A percentile compares a stretch with the other conserved stretches of the same genome.
Evolutionary conservation across 2,113 vertebrate species (phyloP).

Genomic region (Ornithorhynchus anatinus): DNA sequence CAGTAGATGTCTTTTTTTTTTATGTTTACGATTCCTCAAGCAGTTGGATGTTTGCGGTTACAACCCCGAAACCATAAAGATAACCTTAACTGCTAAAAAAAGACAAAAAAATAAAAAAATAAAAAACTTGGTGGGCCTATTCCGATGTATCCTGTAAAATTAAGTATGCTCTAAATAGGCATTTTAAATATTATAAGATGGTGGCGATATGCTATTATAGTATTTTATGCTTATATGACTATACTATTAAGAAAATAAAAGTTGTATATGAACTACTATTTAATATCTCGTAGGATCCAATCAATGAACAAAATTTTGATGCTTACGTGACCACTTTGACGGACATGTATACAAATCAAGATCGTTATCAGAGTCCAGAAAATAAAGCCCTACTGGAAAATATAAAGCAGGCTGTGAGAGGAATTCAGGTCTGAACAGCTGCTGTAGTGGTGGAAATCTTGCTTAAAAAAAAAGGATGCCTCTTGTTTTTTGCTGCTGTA

Average conservation of each 20-base stretch:
- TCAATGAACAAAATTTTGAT: constrained; percentile 99
- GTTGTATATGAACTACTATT: constrained; percentile 83
- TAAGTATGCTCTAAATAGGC: constrained; percentile 63
- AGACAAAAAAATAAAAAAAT: too few relatives aligned
- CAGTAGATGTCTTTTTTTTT: constrained; percentile 52
- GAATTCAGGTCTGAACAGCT: constrained; percentile 94
- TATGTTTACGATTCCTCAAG: constrained; percentile 63
- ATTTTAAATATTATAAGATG: constrained; percentile 46
- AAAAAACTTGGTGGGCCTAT: constrained; percentile 66
- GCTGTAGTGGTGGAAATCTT: constrained; percentile 73
- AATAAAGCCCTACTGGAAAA: constrained; percentile 99
- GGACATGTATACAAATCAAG: constrained; percentile 98
- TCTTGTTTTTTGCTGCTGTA: constrained; percentile 87
- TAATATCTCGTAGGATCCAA: constrained; percentile 90
- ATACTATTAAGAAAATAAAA: constrained; percentile 71
- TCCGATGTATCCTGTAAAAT: constrained; percentile 61
- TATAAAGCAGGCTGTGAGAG: constrained; percentile 99
- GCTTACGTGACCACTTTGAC: constrained; percentile 98
- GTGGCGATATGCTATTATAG: constrained; percentile 60
- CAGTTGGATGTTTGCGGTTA: constrained; percentile 65
- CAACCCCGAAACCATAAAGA: constrained; percentile 67
- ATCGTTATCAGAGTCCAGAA: constrained; percentile 98
- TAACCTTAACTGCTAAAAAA: constrained; percentile 67
- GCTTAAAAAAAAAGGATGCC: constrained; percentile 80
- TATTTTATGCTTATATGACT: constrained; percentile 78